Evolutionary conservation across 2,113 vertebrate genomes (phyloP), one percentile per base, ranked within the genome.

Genomic region (Neogobius melanostomus): DNA sequence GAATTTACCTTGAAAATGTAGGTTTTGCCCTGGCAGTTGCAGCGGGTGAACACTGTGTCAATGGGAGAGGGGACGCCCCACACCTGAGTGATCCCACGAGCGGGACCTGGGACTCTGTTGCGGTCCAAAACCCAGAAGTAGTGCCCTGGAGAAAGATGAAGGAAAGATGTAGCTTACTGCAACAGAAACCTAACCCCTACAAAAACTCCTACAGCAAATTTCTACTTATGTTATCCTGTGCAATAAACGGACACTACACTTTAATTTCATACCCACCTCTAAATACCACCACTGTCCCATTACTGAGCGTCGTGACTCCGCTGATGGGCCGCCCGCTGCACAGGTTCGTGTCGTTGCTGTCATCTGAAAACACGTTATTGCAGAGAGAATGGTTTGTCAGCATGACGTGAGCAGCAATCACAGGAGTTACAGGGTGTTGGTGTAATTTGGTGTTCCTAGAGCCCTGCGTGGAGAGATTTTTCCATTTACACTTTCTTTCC

Each of bases 41-140:
- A 98, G 82, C 98, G 93, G 16, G 96, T 97, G 87, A 97, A 98
- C 69, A 94, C 95, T 0, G 96, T 92, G 67, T 99, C 95, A 0
- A 99, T 95, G 14, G 98, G 98, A 0, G 96, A 98, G 0, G 96
- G 97, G 80, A 99, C 92, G 0, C 96, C 95, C 98, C 98, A 99
- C 16, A 91, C 93, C 0, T 94, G 92, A 8, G 61, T 94, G 85
- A 99, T 99, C 15, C 85, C 88, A 0, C 84, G 93, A 2, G 97
- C 89, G 5, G 76, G 84, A 56, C 92, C 91, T 0, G 93, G 91
- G 0, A 91, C 88, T 57, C 61, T 92, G 50, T 88, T 75, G 68
- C 90, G 88, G 17, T 92, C 93, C 82, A 98, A 84, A 64, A 89
- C 75, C 97, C 97, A 99, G 88, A 97, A 99, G 85, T 95, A 96